These are phyloP conservation scores for Antheraea mylitta DNA, from an alignment of 1,140 invertebrate genomes.

Conservation along the genomic window DNA sequence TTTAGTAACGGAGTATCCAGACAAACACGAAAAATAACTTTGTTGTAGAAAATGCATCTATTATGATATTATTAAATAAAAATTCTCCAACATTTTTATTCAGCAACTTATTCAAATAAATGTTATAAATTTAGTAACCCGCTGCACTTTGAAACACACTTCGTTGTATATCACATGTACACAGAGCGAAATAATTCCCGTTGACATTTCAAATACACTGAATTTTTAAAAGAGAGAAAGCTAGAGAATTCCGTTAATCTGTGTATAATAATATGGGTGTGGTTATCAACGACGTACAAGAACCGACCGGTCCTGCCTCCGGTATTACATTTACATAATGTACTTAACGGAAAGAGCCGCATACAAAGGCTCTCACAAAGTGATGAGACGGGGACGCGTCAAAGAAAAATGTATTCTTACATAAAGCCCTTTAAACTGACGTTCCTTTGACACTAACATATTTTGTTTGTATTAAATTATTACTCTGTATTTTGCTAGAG, in stretches of 20 bases:
- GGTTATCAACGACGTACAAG: slow-evolving; percentile 44
- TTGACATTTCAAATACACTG: neutral
- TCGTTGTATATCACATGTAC: neutral
- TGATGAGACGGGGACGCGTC: slow-evolving; percentile 39
- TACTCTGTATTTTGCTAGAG: slow-evolving; percentile 41
- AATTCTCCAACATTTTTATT: too few species aligned
- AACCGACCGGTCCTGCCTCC: slow-evolving; percentile 48
- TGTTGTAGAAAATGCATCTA: too few species aligned
- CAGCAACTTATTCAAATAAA: too few species aligned
- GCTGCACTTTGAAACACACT: too few species aligned
- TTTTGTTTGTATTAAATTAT: slow-evolving; percentile 51
- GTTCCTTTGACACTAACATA: slow-evolving; percentile 29
- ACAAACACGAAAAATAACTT: too few species aligned
- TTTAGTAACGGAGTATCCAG: too few species aligned
- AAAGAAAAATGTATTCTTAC: slow-evolving; percentile 51
- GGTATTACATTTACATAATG: slow-evolving; percentile 70
- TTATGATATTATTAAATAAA: too few species aligned
- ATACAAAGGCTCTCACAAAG: slow-evolving; percentile 58
- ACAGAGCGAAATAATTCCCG: neutral
- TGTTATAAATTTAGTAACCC: too few species aligned
- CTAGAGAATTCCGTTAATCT: slow-evolving; percentile 12
- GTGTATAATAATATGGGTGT: slow-evolving; percentile 53
- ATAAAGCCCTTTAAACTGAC: slow-evolving; percentile 28
- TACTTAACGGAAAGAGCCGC: slow-evolving; percentile 53
- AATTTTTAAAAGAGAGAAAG: neutral